Base-by-base conservation (phyloP, 1,140 invertebrate species). In the Euglossa dilemma region DNA sequence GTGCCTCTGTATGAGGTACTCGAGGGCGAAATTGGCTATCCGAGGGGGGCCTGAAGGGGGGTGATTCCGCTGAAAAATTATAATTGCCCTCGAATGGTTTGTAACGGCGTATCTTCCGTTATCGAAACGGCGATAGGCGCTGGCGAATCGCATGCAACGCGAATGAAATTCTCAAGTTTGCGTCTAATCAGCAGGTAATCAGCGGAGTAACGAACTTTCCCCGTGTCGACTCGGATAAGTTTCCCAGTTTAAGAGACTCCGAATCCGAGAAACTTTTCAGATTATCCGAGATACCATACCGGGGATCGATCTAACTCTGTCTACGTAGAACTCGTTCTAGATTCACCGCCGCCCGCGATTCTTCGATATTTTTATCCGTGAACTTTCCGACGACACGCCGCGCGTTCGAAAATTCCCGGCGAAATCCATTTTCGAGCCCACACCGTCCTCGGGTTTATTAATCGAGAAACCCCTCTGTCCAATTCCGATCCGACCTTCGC, bases 171-270 rank as follows among this genome's bases (percentile, higher is more conserved):
- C 25, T 47, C 71, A 61, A 61, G 71, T 74, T 74, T 74, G 11
- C 52, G 71, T 74, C 54, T 74, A 74, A 74, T 74, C 71, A 74
- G 71, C 56, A 36, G 43, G 71, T 74, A 74, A 74, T 74, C 57
- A 59, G 36, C 16, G 16, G 50, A 71, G 25, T 71, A 54, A 71
- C 50, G 50, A 74, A 61, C 56, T 57, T 73, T 25, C 36, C n/a
- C 36, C 23, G 36, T 43, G 70, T 72, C 70, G 56, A 61, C 71
- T 47, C 54, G 54, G 54, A 74, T 18, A 74, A 74, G 54, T 74
- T 74, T 59, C 56, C 71, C 71, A 18, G 56, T 59, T 59, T 74
- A 74, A 57, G 71, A 73, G 36, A 74, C 52, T 59, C 36, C 71
- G 71, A 45, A 59, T 74, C 56, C 54, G 56, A 47, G 71, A 25